phyloP scores from a whole-genome alignment of 2,797 vertebrate species.

The Poliocrania exsul region DNA sequence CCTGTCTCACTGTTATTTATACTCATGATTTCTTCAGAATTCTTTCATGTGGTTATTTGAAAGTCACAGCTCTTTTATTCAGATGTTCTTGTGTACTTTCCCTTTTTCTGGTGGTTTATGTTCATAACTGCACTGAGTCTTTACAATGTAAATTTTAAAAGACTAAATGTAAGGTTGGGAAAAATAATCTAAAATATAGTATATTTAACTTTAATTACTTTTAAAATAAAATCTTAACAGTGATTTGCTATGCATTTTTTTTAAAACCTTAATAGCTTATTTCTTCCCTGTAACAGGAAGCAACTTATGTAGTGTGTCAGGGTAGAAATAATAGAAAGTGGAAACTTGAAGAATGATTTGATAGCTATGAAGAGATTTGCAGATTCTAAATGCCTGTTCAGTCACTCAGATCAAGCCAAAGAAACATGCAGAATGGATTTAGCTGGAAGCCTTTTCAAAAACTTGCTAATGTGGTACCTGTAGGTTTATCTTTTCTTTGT shows the following conservation, averaged over 20 bases:
- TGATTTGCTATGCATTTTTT: neutral
- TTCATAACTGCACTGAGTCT: neutral
- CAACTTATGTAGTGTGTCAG: neutral
- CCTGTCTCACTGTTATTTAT: neutral
- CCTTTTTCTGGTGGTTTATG: neutral
- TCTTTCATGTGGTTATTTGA: neutral
- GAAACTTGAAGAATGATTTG: neutral
- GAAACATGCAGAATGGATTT: neutral
- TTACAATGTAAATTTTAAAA: neutral
- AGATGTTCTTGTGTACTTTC: neutral
- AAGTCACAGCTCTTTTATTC: neutral
- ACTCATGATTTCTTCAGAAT: neutral
- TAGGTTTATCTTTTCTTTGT: neutral
- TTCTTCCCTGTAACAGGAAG: neutral
- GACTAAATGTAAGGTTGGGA: neutral
- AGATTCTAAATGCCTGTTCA: neutral
- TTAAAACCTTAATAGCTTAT: neutral
- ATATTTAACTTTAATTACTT: neutral
- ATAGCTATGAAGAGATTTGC: neutral
- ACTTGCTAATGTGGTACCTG: neutral
- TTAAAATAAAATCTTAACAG: neutral
- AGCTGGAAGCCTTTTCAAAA: neutral
- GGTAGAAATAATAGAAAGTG: neutral
- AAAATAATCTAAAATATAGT: neutral
- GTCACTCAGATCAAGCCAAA: neutral